phyloP scores from a whole-genome alignment of 2,113 vertebrate genomes.

The Centrocercus urophasianus region DNA sequence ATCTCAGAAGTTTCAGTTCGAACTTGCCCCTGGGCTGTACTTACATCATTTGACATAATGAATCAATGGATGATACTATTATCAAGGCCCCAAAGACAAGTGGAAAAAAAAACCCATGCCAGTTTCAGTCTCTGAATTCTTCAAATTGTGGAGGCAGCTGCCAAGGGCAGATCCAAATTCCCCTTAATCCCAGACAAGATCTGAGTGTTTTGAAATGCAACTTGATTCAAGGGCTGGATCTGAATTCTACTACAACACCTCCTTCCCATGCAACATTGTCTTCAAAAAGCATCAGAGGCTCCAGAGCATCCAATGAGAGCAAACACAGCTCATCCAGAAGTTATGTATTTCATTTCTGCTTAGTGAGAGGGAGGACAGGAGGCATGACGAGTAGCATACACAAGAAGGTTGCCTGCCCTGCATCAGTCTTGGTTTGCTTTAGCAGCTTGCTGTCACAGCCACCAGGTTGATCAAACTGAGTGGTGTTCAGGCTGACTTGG shows the following conservation, averaged over 20 bases:
- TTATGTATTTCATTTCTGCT: not conserved
- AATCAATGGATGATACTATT: not conserved
- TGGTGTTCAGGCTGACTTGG: not conserved
- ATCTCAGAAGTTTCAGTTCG: not conserved
- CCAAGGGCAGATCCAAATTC: slow-evolving; percentile 12
- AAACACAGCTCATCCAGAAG: not conserved
- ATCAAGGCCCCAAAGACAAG: not conserved
- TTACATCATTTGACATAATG: not conserved
- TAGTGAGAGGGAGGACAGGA: not conserved
- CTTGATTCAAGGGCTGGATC: not conserved
- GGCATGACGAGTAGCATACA: rapidly evolving
- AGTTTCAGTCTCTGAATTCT: slow-evolving; percentile 14
- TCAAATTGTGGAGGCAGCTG: not conserved
- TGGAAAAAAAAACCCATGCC: not conserved
- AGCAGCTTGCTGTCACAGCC: not conserved
- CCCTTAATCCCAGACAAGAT: not conserved
- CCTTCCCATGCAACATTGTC: not conserved
- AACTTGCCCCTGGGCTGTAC: not conserved
- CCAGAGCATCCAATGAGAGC: not conserved
- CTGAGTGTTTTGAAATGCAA: not conserved
- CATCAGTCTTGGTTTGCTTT: not conserved
- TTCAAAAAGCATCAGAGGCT: not conserved
- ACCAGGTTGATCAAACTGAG: not conserved
- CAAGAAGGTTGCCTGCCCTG: not conserved
- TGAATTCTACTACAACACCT: not conserved